These are phyloP conservation scores for Anoura caudifer DNA, from an alignment of 2,113 vertebrate species.

Conservation along the genomic window DNA sequence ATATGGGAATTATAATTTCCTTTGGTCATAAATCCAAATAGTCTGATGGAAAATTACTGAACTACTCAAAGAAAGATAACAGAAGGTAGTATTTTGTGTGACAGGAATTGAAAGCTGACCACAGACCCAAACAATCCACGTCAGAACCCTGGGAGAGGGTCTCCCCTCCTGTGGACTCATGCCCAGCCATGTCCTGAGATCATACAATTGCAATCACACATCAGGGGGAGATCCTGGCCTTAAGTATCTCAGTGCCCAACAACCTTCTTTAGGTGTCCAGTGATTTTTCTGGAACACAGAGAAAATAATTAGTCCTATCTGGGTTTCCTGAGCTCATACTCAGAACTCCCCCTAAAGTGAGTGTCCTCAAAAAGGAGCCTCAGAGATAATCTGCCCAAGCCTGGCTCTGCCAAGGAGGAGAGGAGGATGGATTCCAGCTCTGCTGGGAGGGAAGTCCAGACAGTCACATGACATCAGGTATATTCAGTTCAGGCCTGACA, in stretches of 20 bases:
- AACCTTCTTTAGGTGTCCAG: not conserved
- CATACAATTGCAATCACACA: not conserved
- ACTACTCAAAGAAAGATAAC: not conserved
- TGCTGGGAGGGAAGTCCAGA: not conserved
- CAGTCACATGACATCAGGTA: not conserved
- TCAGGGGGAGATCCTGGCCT: not conserved
- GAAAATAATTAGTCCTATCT: not conserved
- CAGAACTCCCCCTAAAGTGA: not conserved
- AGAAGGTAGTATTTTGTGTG: not conserved
- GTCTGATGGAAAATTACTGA: not conserved
- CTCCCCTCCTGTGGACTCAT: not conserved
- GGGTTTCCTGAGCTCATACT: not conserved
- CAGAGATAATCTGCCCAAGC: not conserved
- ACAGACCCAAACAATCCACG: not conserved
- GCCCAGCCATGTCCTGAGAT: rapidly evolving
- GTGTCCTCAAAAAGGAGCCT: not conserved
- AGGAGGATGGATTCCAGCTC: not conserved
- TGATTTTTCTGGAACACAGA: not conserved
- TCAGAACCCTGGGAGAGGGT: not conserved
- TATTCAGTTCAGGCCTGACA: not conserved
- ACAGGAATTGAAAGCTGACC: not conserved
- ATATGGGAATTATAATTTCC: not conserved
- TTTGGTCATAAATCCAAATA: not conserved
- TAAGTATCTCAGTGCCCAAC: not conserved
- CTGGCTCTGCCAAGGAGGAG: not conserved